Base-by-base conservation (phyloP, 2,888 invertebrate genomes). In the Melipona beecheii region DNA sequence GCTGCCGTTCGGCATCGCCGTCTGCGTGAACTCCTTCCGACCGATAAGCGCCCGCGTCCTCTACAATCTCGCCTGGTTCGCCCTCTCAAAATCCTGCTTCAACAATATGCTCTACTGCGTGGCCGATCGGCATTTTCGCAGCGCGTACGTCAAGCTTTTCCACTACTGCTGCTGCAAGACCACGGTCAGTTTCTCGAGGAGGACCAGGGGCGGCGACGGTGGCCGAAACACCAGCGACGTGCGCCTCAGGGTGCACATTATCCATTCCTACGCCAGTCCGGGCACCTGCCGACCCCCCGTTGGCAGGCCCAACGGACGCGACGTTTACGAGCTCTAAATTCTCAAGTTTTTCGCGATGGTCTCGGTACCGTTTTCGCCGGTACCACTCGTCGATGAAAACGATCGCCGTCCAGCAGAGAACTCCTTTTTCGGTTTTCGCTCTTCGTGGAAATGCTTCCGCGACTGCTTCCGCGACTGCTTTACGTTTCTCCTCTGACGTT, bases 151-250 rank as follows among this genome's bases (percentile, higher is more conserved):
- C 21, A 96, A 96, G 91, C 94, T 97, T 15, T 97, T 97, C 92
- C 96, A 97, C 91, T 98, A 97, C 91, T 97, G 97, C 92, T 97
- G 96, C 92, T 97, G 97, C 94, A 97, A 97, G 93, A 97, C 96
- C 15, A 96, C 97, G 9, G 96, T 96, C 43, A 96, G 97, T 2
- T 96, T 96, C 88, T 96, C 96, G 11, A 94, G 96, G 81, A 95
- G 97, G 64, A 95, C 96, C 94, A 97, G 56, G 94, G 95, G 75
- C 43, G 43, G 43, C 9, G 95, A 95, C 60, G 94, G 93, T 15
- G 77, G 94, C 78, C 92, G 95, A 50, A 95, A 96, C 21, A 95
- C 96, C 0, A 95, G 96, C 4, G 96, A 97, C 86, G 96, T 97
- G n/a, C 94, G 96, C 87, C 91, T 94, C 21, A 84, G 93, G 50